Conservation (phyloP, 2,113 vertebrate genomes). For the Ibidorhyncha struthersii region DNA sequence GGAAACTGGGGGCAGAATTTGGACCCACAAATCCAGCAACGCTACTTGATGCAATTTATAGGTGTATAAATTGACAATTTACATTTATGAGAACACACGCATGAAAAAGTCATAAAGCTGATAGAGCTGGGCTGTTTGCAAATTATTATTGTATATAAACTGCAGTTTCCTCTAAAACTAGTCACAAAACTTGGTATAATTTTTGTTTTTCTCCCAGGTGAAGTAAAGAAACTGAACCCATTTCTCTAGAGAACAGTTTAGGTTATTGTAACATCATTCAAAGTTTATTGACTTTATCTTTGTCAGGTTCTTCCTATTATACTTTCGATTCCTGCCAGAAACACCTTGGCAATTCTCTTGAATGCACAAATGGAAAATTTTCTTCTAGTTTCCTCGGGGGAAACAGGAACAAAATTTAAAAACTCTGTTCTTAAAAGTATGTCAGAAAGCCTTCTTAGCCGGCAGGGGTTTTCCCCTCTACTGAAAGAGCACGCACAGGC, state of each 20-base stretch:
- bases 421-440: neutral
- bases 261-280: neutral
- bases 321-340: neutral
- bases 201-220: constrained; percentile 35
- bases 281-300: neutral
- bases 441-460: neutral
- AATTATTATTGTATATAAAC: neutral
- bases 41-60: neutral
- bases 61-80: neutral
- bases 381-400: neutral
- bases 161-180: neutral
- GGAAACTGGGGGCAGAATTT: neutral
- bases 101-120: neutral
- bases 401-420: neutral
- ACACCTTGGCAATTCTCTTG: neutral
- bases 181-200: neutral
- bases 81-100: neutral
- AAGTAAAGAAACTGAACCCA: neutral
- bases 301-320: neutral
- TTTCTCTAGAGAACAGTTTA: constrained; percentile 46
- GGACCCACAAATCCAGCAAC: neutral
- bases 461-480: neutral
- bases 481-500: neutral
- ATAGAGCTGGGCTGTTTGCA: neutral
- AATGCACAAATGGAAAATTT: neutral